Evolutionary conservation across 1,140 invertebrate species (phyloP), one percentile per base, ranked within the genome.

Genomic region (Atta colombica): DNA sequence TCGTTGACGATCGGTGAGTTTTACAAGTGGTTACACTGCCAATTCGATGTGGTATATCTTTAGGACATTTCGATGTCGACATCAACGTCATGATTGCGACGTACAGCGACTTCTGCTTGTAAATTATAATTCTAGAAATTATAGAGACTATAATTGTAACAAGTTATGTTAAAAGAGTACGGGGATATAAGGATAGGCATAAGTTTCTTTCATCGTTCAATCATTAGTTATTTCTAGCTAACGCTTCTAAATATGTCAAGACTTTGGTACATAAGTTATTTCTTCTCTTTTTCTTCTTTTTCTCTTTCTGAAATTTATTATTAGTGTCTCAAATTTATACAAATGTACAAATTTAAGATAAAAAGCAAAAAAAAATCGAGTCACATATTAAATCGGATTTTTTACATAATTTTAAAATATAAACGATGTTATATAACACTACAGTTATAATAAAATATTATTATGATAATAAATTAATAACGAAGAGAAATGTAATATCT

Each of bases 1-100:
- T 84, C 58, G 80, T 31, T 18, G 16, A 10, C 35, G 78, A 81
- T 84, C 69, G 39, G 45, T 39, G 8, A 51, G 45, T 74, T 75
- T 75, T 61, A 75, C 14, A 58, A 60, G 39, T 53, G 28, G 25
- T 55, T 68, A 28, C 12, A 31, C 55, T 14, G 55, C 0, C 63
- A 21, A 69, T n/a, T 14, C 31, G 63, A 25, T n/a, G 28, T 3
- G 31, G 16, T 45, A 69, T 45, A 69, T 18, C 28, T 71, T 77
- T 25, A 18, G 61, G 49, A 16, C 53, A 16, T 49, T 16, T 68
- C 18, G 18, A 61, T 21, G 49, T 68, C 51, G 45, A 51, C n/a
- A 8, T 16, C 21, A 35, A 58, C n/a, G 5, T 60, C n/a, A 12
- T 21, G 12, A 74, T 31, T 28, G 53, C 53, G 55, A 77, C 10